Conservation (phyloP, 2,113 vertebrate genomes). For the Lagopus leucura region DNA sequence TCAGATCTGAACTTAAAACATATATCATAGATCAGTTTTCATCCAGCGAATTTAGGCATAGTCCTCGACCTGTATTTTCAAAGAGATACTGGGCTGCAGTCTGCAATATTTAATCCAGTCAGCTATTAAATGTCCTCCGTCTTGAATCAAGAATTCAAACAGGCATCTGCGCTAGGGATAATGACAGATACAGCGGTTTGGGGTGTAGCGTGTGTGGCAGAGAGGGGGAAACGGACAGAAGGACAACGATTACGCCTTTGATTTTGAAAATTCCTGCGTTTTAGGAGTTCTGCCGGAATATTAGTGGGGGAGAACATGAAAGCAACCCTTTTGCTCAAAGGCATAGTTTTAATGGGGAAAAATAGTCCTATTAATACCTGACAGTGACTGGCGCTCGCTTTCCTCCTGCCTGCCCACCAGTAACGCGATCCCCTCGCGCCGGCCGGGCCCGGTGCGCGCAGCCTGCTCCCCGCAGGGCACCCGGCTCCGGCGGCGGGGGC, state of each 20-base stretch:
- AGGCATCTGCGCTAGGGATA: slow-evolving; percentile 65
- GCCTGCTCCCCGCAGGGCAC: neutral
- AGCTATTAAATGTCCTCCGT: slow-evolving; percentile 79
- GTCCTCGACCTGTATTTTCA: slow-evolving; percentile 79
- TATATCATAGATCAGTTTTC: slow-evolving; percentile 82
- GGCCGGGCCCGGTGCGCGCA: neutral
- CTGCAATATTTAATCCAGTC: slow-evolving; percentile 81
- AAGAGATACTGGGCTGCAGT: slow-evolving; percentile 74
- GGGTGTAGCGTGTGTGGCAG: slow-evolving; percentile 19
- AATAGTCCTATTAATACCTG: slow-evolving; percentile 59
- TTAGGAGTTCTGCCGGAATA: slow-evolving; percentile 62
- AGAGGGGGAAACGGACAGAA: neutral
- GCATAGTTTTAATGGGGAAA: slow-evolving; percentile 69
- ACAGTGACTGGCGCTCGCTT: slow-evolving; percentile 14
- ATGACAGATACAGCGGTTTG: slow-evolving; percentile 66
- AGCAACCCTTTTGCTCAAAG: slow-evolving; percentile 70
- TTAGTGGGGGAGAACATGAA: slow-evolving; percentile 64
- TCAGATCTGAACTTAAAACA: slow-evolving; percentile 80
- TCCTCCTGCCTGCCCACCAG: slow-evolving; percentile 58
- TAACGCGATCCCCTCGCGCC: neutral
- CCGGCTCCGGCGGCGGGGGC: accelerated
- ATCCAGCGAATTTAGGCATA: slow-evolving; percentile 75
- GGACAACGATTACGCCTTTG: slow-evolving; percentile 59
- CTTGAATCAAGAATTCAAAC: slow-evolving; percentile 77
- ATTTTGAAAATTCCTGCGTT: slow-evolving; percentile 72